Conservation (phyloP, 2,888 invertebrate genomes). For the Drosophila nr. medialis region DNA sequence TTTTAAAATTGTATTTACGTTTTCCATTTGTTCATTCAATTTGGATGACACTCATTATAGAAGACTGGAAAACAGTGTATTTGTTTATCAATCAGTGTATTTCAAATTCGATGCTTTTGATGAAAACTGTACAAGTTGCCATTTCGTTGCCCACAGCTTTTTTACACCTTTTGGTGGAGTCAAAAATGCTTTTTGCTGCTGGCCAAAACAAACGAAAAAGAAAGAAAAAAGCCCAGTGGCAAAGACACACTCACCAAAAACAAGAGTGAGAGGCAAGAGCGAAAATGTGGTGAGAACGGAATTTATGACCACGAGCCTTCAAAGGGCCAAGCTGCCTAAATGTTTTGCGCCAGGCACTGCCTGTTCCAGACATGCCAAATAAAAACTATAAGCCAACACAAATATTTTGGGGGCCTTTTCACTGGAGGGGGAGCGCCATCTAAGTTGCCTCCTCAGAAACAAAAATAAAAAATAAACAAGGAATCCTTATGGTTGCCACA, state of each 20-base stretch:
- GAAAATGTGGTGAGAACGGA: constrained; percentile 81
- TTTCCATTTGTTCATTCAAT: background rate
- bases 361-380: constrained; percentile 47
- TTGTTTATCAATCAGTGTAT: constrained; percentile 30
- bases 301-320: constrained; percentile 80
- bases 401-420: constrained; percentile 21
- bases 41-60: background rate
- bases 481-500: background rate
- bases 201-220: constrained; percentile 26
- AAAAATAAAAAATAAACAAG: constrained; percentile 18
- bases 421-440: background rate
- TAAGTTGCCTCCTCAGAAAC: constrained; percentile 14
- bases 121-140: constrained; percentile 8
- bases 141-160: constrained; percentile 45
- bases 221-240: background rate
- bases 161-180: constrained; percentile 54
- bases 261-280: constrained; percentile 14
- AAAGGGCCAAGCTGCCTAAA: constrained; percentile 74
- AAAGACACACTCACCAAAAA: constrained; percentile 13
- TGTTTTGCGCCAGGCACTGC: constrained; percentile 51
- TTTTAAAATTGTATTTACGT: too few relatives aligned
- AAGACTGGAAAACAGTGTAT: background rate
- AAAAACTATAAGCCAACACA: constrained; percentile 55
- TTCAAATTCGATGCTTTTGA: constrained; percentile 12
- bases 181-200: constrained; percentile 56